Base-by-base conservation (phyloP, 1,140 invertebrate species). In the Heliothis virescens region DNA sequence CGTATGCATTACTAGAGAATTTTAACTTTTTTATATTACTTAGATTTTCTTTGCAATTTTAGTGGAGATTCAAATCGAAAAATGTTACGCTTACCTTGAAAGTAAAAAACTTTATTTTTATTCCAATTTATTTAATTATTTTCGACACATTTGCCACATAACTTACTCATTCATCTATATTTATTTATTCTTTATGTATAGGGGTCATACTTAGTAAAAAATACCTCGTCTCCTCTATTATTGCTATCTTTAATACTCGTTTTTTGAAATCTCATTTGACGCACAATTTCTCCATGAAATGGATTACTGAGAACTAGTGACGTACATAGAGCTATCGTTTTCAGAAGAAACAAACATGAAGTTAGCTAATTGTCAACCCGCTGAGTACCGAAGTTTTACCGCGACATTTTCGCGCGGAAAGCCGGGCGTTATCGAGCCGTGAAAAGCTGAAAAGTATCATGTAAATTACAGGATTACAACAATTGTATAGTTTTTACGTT, bases 351-450 rank as follows among this genome's bases (percentile, higher is more conserved):
- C 91, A 95, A 93, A 93, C 91, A 75, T 94, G 94, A 95, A 95
- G 91, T 90, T 92, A 91, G 92, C 82, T 52, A 73, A 79, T 86
- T 84, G 83, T 89, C 80, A 82, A 82, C 83, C 86, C 87, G 83
- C 79, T 81, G 87, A 82, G 89, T 65, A 80, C 82, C 86, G 81
- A 91, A 89, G 88, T 92, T 94, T 95, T 94, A 94, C 90, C 93
- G 94, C 94, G 92, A 94, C 91, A 94, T 95, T 95, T 94, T 94
- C 94, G 94, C 94, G 94, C 94, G 94, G 92, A 95, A 94, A 94
- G 94, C 94, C 93, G 94, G 94, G 91, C 92, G 91, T 94, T 94
- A 94, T 94, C 87, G 90, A 94, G 91, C 92, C 91, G 91, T 94
- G 91, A 91, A 93, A 94, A 93, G 84, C 87, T 90, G 81, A 91